Evolutionary conservation across 2,113 vertebrate genomes (phyloP), one percentile per base, ranked within the genome.

Genomic region (Amphilophus citrinellus): DNA sequence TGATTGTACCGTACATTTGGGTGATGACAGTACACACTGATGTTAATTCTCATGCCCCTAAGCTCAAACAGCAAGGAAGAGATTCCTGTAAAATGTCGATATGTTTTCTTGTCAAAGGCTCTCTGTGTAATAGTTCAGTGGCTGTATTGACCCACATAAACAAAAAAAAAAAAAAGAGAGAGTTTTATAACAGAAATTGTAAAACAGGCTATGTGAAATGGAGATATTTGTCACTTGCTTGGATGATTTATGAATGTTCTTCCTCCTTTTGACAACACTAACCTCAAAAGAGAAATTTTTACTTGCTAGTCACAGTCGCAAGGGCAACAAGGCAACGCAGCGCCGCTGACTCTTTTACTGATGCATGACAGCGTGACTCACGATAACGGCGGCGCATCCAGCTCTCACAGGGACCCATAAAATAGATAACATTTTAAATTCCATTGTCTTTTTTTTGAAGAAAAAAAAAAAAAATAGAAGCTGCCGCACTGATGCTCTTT

Each of bases 181-280:
- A 60, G 24, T 24, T 73, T 73, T 56, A 32, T 18, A n/a, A 27
- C 9, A 61, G 10, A 37, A 77, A 85, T 71, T 71, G 56, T 71
- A 62, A 85, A 82, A 85, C 75, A 66, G 11, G 87, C 62, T 58
- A 32, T 56, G 56, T 15, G 61, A 44, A 56, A 61, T n/a, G 39
- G 7, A 77, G 79, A 58, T 32, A 91, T 91, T 82, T 82, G 77
- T 91, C 76, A 58, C 77, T 62, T 79, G n/a, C 75, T 68, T 50
- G 44, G 58, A 75, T 90, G 87, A 94, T 92, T 91, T 89, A 93
- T 90, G 85, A 85, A 71, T 18, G 8, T 11, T 61, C 80, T 7
- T 68, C 57, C 39, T 76, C 82, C 22, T 77, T 77, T 68, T 87
- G 75, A 87, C 76, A 50, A 61, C 84, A 44, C 75, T 56, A 71